Evolutionary conservation across 2,797 vertebrate genomes (phyloP), one percentile per base, ranked within the genome.

Genomic region (Smutsia temminckii): DNA sequence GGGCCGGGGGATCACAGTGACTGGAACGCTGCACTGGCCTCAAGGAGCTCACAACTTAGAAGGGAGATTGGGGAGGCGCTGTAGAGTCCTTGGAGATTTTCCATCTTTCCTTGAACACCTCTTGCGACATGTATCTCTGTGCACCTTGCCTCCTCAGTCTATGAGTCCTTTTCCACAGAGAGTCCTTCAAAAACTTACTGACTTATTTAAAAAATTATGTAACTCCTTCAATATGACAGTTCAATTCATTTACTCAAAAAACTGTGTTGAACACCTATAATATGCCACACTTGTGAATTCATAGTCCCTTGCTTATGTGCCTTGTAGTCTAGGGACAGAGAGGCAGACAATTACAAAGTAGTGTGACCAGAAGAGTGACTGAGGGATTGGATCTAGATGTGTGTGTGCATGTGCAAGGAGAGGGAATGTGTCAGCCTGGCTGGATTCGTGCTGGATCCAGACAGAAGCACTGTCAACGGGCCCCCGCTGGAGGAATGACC

Each of bases 221-320:
- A 49, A 75, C 79, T 81, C 37, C n/a, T 16, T 34, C 34, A 55
- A 42, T 20, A 55, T 25, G 23, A 77, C 12, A 77, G 18, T 75
- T 40, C 6, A 91, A 74, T 63, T 74, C 2, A 75, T 71, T 90
- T 81, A 85, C 32, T 88, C 16, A 93, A 95, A 91, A 74, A 94
- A 66, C 12, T 66, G 32, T 63, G 69, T 37, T 57, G 71, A 92
- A 59, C 5, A 46, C 34, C 16, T 64, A 34, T 21, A 87, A 12
- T 46, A 37, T 51, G 14, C 21, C 37, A 84, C 3, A 21, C 13
- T 32, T 55, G 20, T 78, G 37, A 74, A 89, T n/a, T 25, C 29
- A 79, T 37, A 32, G 69, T 18, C 10, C 17, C 55, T 85, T 85
- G 55, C 17, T 87, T n/a, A 79, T 72, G 49, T 27, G 85, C 23